Conservation (phyloP, 1,140 invertebrate genomes). For the Ceratina calcarata region DNA sequence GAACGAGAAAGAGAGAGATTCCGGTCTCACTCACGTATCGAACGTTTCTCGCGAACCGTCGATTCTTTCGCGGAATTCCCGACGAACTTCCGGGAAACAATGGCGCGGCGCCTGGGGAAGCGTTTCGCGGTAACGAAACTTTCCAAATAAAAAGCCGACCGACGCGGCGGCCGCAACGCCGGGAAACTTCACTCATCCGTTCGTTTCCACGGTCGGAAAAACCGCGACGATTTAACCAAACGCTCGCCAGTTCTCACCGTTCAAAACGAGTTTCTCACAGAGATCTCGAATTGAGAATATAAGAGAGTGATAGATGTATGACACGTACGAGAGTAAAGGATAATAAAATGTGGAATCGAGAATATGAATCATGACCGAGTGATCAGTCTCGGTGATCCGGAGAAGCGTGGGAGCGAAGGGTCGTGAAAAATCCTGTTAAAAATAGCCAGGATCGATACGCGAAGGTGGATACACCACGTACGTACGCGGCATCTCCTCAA, state of each 20-base stretch:
- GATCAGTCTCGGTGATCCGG: background rate
- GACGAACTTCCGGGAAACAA: slow-evolving; percentile 13
- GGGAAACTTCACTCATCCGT: background rate
- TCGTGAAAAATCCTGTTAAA: slow-evolving; percentile 47
- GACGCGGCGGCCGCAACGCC: background rate
- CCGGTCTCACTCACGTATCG: background rate
- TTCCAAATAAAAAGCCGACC: slow-evolving; percentile 7
- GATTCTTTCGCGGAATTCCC: slow-evolving; percentile 8
- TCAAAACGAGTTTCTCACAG: no score
- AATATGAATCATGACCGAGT: background rate
- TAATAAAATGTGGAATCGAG: background rate
- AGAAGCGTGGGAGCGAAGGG: background rate
- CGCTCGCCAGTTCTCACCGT: no score
- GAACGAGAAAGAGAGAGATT: background rate
- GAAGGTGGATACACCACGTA: slow-evolving; percentile 7
- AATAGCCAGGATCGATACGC: slow-evolving; percentile 43
- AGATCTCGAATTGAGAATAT: no score
- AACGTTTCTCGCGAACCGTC: background rate
- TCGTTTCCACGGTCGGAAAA: background rate
- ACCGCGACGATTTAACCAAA: background rate
- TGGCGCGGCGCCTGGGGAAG: background rate
- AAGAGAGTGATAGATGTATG: no score
- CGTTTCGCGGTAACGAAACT: slow-evolving; percentile 8
- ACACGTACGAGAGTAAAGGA: no score
- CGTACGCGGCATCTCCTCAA: background rate